phyloP scores from a whole-genome alignment of 2,888 invertebrate species.

The Aspidapion aeneum region DNA sequence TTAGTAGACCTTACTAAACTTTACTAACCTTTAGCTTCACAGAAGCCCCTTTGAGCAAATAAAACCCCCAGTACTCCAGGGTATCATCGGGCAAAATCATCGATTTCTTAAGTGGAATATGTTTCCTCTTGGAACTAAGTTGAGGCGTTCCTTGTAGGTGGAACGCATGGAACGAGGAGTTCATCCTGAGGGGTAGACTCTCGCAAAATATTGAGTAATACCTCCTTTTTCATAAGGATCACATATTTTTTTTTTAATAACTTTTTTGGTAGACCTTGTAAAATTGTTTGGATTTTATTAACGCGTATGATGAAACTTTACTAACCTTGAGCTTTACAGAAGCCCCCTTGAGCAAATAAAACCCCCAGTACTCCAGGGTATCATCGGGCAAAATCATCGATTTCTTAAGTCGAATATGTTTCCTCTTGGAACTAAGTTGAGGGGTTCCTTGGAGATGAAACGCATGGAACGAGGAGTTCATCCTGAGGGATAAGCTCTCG shows the following conservation, averaged over 20 bases:
- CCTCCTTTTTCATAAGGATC: no score
- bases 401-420: conserved; percentile 74
- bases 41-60: conserved; percentile 71
- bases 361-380: conserved; percentile 86
- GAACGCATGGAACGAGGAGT: conserved; percentile 55
- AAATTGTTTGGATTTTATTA: not conserved
- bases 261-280: no score
- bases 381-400: conserved; percentile 82
- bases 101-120: conserved; percentile 74
- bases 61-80: conserved; percentile 87
- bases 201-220: conserved; percentile 81
- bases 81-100: conserved; percentile 83
- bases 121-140: conserved; percentile 64
- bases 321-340: conserved; percentile 62
- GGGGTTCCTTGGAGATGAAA: conserved; percentile 53
- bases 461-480: conserved; percentile 63
- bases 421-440: conserved; percentile 62
- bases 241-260: no score
- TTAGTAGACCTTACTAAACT: no score
- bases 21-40: conserved; percentile 61
- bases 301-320: no score
- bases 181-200: conserved; percentile 75
- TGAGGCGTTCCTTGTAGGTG: conserved; percentile 55
- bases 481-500: conserved; percentile 69
- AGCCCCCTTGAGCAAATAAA: conserved; percentile 76